phyloP scores from a whole-genome alignment of 2,888 invertebrate genomes.

The Temnothorax unifasciatus region DNA sequence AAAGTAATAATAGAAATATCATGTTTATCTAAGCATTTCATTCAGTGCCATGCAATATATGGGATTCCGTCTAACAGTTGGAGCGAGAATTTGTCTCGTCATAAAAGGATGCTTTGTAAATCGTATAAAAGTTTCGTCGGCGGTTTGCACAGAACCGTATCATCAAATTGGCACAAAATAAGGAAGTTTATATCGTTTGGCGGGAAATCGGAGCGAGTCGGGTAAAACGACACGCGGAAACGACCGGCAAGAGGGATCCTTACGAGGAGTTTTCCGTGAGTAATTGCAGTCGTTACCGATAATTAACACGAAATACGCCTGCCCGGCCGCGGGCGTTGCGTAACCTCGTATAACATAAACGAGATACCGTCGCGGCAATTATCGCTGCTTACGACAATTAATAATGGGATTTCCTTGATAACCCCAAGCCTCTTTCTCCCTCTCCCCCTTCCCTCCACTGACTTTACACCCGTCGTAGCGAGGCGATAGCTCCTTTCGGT shows the following conservation, averaged over 20 bases:
- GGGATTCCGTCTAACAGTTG: background rate
- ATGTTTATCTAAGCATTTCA: constrained; percentile 25
- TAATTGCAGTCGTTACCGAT: constrained; percentile 83
- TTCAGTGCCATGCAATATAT: constrained; percentile 1
- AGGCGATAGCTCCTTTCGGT: constrained; percentile 51
- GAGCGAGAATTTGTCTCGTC: constrained; percentile 21
- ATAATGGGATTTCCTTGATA: constrained; percentile 73
- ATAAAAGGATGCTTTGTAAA: constrained; percentile 34
- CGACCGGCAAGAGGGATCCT: constrained; percentile 67
- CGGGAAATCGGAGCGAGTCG: constrained; percentile 74
- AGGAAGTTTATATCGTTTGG: constrained; percentile 59
- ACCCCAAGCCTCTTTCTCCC: constrained; percentile 36
- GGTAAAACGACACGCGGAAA: constrained; percentile 76
- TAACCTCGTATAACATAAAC: constrained; percentile 75
- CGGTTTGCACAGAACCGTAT: constrained; percentile 34
- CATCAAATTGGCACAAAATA: constrained; percentile 57
- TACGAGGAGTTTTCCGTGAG: constrained; percentile 78
- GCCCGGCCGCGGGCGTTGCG: constrained; percentile 64
- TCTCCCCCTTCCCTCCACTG: background rate
- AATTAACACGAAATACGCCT: constrained; percentile 81
- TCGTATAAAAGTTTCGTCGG: constrained; percentile 36
- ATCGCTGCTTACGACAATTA: constrained; percentile 77
- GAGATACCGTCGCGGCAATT: constrained; percentile 74
- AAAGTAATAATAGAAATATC: background rate
- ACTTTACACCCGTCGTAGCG: background rate